These are phyloP conservation scores for Etheostoma nigrum DNA, from an alignment of 2,797 vertebrate genomes.

Conservation along the genomic window DNA sequence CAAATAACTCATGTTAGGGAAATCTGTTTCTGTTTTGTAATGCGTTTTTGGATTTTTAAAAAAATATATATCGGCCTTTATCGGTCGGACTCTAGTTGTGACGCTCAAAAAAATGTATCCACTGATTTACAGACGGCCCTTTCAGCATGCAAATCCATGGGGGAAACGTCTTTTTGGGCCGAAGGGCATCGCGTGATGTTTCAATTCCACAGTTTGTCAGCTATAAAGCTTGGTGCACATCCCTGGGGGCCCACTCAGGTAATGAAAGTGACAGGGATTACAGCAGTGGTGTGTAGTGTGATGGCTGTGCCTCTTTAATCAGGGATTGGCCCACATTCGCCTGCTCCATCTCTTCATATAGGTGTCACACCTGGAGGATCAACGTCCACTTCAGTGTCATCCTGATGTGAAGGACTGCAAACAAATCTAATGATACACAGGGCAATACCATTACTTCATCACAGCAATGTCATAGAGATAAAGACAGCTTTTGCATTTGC, in stretches of 20 bases:
- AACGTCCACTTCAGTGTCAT: constrained; percentile 44
- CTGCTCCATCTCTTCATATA: constrained; percentile 42
- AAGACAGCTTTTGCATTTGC: not conserved
- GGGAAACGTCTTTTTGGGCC: too few relatives aligned
- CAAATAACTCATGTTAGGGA: too few relatives aligned
- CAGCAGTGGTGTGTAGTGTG: constrained; percentile 51
- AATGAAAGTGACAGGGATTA: constrained; percentile 79
- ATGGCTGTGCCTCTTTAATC: constrained; percentile 68
- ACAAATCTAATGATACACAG: constrained; percentile 46
- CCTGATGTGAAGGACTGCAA: constrained; percentile 17
- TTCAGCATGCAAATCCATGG: too few relatives aligned
- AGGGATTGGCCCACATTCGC: constrained; percentile 80
- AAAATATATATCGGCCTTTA: too few relatives aligned
- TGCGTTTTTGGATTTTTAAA: too few relatives aligned
- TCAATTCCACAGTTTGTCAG: too few relatives aligned
- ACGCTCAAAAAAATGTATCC: too few relatives aligned
- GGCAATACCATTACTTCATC: constrained; percentile 32
- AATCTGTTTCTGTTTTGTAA: too few relatives aligned
- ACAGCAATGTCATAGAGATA: not conserved
- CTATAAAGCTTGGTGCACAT: too few relatives aligned
- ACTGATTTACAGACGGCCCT: too few relatives aligned
- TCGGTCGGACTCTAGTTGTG: too few relatives aligned
- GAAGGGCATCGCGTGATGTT: too few relatives aligned
- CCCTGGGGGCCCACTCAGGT: constrained; percentile 57
- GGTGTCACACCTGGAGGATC: constrained; percentile 73